Conservation (phyloP, 2,888 invertebrate genomes). For the Teleogryllus oceanicus region DNA sequence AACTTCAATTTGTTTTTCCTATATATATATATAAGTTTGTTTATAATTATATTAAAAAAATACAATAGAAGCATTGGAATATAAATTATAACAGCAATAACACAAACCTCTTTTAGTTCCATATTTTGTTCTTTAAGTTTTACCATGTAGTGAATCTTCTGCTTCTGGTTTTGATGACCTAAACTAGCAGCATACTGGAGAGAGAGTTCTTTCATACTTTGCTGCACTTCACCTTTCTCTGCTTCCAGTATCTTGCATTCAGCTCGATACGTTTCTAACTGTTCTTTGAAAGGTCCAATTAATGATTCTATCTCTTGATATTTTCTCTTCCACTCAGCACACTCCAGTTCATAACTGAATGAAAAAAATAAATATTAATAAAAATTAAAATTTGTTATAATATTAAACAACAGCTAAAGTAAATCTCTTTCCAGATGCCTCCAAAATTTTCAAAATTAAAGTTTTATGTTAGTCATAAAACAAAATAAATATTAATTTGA, state of each 20-base stretch:
- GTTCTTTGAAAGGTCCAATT: slow-evolving; percentile 49
- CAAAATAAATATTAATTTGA: too few relatives aligned
- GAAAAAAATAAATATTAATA: background rate
- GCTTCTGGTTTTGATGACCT: slow-evolving; percentile 64
- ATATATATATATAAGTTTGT: too few relatives aligned
- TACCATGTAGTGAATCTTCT: slow-evolving; percentile 58
- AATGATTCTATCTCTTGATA: slow-evolving; percentile 42
- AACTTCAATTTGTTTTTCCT: too few relatives aligned
- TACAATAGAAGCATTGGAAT: too few relatives aligned
- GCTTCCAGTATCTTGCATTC: slow-evolving; percentile 48
- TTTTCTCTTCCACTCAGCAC: slow-evolving; percentile 41
- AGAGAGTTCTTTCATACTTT: slow-evolving; percentile 53
- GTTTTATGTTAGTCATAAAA: too few relatives aligned
- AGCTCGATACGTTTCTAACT: slow-evolving; percentile 51
- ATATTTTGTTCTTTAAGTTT: slow-evolving; percentile 51
- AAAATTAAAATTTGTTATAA: too few relatives aligned
- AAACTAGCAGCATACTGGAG: slow-evolving; percentile 57
- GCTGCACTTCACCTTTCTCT: slow-evolving; percentile 47
- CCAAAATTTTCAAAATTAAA: too few relatives aligned
- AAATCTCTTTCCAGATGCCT: too few relatives aligned
- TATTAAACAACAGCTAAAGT: too few relatives aligned
- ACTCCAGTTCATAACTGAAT: background rate
- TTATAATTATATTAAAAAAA: too few relatives aligned
- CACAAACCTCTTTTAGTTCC: slow-evolving; percentile 50
- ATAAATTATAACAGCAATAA: too few relatives aligned